Base-by-base conservation (phyloP, 2,113 vertebrate genomes). In the Zonotrichia leucophrys region DNA sequence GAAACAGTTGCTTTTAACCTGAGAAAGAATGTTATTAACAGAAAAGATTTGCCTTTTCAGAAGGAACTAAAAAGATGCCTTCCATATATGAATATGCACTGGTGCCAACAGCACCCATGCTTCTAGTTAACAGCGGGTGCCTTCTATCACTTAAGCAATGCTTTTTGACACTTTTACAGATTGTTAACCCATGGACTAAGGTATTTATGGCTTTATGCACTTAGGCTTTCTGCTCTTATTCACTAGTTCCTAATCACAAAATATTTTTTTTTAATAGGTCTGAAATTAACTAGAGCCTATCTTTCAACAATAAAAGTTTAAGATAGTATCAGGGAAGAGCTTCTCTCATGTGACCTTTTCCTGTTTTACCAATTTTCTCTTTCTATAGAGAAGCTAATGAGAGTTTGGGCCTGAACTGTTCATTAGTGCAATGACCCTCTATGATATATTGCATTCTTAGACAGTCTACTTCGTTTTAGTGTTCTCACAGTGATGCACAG, bases 101-200 rank as follows among this genome's bases (percentile, higher is more conserved):
- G 92, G 17, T 89, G 84, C 49, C 22, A 25, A 68, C 16, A 83
- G 44, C 62, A 37, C 10, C 37, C 30, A 89, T 49, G 41, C 66
- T 95, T 94, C 79, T 86, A 89, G 75, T 95, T 92, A 97, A 83
- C 94, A 92, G 49, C 83, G 64, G 68, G 75, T 95, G 80, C 92
- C 94, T 97, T 98, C 91, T 96, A 95, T 96, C 94, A 96, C 68
- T 96, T 96, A 97, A 95, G 80, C 95, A 97, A 96, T 58, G 82
- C 44, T 95, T 97, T 97, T 69, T 97, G 97, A 97, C 97, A 98
- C 96, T 93, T 98, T 98, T 98, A 98, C 92, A 97, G 96, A 94
- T 93, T 97, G 88, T 92, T 95, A 95, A 97, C 89, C 90, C 94
- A 97, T 95, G 63, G 92, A 94, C 84, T 95, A 95, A 69, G 90